Evolutionary conservation across 1,140 invertebrate species (phyloP), one percentile per base, ranked within the genome.

Genomic region (Drosophila kurseongensis): DNA sequence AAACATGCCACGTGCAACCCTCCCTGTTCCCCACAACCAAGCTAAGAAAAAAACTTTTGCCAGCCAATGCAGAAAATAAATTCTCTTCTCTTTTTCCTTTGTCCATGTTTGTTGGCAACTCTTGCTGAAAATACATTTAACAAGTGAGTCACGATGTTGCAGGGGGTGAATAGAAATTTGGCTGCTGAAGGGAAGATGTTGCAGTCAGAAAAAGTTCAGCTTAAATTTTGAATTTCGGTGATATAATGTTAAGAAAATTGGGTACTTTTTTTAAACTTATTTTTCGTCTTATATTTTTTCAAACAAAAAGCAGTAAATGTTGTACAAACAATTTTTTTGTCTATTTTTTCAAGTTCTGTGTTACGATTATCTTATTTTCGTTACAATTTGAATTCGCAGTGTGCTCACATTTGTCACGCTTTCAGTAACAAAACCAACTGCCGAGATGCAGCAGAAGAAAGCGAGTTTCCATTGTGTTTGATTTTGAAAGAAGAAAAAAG

Each of bases 1-100:
- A 83, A 86, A 88, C 83, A 83, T 76, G 83, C 75, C 83, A 85
- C 82, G 82, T 85, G 73, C 68, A 56, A 48, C 59, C 48, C 40
- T 27, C 44, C 27, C 27, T 41, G 4, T 1, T 10, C 44, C 18
- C 12, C 16, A 29, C 16, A 13, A n/a, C 18, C 38, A 14, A 50
- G 36, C 40, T 32, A 29, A 36, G 63, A 41, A 42, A 71, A 58
- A 69, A 71, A 71, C 51, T 71, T 71, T 71, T 71, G 36, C 67
- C 65, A 71, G 65, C 65, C 67, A 71, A 69, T 71, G 67, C 67
- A 71, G 27, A 71, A 67, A 73, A 73, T 68, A 68, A 78, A 78
- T 69, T 56, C 13, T 57, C 52, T 29, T 48, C 48, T 45, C 48
- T 36, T 48, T 13, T 66, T 56, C 12, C 18, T 29, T 56, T 52